phyloP scores from a whole-genome alignment of 1,140 invertebrate genomes.

The Nymphalis io region DNA sequence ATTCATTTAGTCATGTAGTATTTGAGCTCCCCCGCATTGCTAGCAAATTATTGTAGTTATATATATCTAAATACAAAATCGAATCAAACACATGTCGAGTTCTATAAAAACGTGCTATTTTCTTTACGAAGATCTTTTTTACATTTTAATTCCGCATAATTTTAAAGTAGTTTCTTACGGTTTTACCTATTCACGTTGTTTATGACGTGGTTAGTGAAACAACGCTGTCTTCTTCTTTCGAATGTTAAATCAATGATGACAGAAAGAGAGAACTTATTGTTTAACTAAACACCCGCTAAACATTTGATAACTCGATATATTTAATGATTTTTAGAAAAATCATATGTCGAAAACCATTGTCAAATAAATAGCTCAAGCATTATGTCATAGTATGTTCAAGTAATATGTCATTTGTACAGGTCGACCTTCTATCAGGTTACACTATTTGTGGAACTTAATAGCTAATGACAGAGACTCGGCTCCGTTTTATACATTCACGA shows the following conservation, averaged over 20 bases:
- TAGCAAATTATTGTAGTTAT: background rate
- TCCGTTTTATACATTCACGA: background rate
- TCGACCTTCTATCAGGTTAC: slow-evolving; percentile 23
- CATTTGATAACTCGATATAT: too few relatives aligned
- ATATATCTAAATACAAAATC: background rate
- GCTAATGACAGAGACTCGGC: background rate
- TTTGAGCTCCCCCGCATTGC: too few relatives aligned
- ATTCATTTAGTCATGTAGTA: too few relatives aligned
- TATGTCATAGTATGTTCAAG: slow-evolving; percentile 4
- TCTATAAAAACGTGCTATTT: background rate
- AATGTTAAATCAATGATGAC: too few relatives aligned
- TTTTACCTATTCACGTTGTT: background rate
- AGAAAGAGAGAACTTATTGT: too few relatives aligned
- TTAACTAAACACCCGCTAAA: too few relatives aligned
- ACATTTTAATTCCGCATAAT: background rate
- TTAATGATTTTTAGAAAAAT: background rate
- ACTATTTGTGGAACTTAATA: slow-evolving; percentile 23
- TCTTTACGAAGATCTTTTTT: background rate
- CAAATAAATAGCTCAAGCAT: background rate
- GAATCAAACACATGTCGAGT: background rate
- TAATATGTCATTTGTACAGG: background rate
- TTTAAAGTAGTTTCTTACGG: background rate
- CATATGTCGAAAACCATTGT: background rate
- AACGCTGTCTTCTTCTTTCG: too few relatives aligned
- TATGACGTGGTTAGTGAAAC: too few relatives aligned